A percentile compares a stretch with the other conserved stretches of the same genome.
Conservation (phyloP, 2,113 vertebrate genomes). For the Mobula hypostoma region DNA sequence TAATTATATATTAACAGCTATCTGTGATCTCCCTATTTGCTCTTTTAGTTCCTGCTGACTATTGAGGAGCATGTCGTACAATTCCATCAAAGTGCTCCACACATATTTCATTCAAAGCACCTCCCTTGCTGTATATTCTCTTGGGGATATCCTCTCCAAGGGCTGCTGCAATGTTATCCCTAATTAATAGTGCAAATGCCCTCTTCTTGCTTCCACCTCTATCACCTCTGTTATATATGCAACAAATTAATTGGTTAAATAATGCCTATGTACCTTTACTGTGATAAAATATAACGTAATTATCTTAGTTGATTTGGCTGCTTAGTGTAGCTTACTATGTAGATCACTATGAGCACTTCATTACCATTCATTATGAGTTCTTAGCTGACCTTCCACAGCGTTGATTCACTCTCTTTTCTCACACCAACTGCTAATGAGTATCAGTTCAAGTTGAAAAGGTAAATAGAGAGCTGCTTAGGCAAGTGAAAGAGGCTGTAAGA, state of each 20-base stretch:
- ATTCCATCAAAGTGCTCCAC: no score
- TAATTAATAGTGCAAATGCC: no score
- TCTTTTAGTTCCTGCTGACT: no score
- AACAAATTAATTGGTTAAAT: background rate
- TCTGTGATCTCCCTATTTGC: no score
- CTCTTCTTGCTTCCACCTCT: no score
- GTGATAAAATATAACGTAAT: background rate
- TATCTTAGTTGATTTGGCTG: background rate
- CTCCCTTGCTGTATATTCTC: no score
- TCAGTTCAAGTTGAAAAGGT: background rate
- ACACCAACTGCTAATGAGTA: background rate
- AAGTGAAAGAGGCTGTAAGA: conserved; percentile 7
- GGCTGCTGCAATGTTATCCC: no score
- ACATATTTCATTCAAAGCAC: no score
- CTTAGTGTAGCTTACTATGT: background rate
- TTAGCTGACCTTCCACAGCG: background rate
- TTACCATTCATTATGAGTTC: conserved; percentile 2
- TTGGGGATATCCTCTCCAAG: no score
- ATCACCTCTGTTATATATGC: background rate
- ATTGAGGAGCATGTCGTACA: no score
- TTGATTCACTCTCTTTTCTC: background rate
- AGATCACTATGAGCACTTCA: background rate
- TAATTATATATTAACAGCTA: no score
- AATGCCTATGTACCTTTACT: background rate
- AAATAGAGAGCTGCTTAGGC: background rate